A percentile compares a stretch with the other conserved stretches of the same genome.
Evolutionary conservation across 2,888 invertebrate genomes (phyloP).

Genomic region (Rhaphigaster nebulosa): DNA sequence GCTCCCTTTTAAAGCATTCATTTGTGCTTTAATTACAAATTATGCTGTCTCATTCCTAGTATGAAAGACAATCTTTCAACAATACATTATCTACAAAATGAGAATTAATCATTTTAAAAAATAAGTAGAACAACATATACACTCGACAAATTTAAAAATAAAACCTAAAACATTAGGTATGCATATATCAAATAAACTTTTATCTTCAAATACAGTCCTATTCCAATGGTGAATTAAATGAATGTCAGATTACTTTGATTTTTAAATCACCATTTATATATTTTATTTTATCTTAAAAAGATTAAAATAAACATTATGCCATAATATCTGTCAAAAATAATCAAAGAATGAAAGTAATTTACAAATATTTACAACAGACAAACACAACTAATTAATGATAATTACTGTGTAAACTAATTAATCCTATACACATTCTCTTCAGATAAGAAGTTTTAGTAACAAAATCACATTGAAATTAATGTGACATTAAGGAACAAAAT

Average conservation of each 20-base stretch:
- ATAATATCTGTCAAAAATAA: conserved; percentile 34
- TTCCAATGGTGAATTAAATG: conserved; percentile 19
- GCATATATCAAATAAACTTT: background rate
- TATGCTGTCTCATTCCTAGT: conserved; percentile 12
- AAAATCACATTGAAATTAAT: conserved; percentile 17
- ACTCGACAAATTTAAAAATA: background rate
- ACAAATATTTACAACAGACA: conserved; percentile 48
- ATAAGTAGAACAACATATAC: conserved; percentile 12
- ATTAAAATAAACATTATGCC: conserved; percentile 26
- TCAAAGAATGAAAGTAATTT: background rate
- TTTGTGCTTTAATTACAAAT: conserved; percentile 37
- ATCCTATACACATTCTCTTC: conserved; percentile 1
- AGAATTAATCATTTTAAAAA: background rate
- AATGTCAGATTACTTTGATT: conserved; percentile 9
- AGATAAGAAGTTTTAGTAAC: conserved; percentile 20
- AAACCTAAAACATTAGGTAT: conserved; percentile 6
- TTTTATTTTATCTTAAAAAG: conserved; percentile 40
- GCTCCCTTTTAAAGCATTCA: background rate
- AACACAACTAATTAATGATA: background rate
- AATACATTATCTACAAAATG: conserved; percentile 22
- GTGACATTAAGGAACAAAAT: conserved; percentile 45
- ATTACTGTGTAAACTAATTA: background rate
- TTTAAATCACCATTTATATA: conserved; percentile 36
- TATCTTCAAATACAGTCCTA: conserved; percentile 15
- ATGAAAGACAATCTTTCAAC: conserved; percentile 13